phyloP scores from a whole-genome alignment of 2,888 invertebrate species.

The Brachylomia viminalis region DNA sequence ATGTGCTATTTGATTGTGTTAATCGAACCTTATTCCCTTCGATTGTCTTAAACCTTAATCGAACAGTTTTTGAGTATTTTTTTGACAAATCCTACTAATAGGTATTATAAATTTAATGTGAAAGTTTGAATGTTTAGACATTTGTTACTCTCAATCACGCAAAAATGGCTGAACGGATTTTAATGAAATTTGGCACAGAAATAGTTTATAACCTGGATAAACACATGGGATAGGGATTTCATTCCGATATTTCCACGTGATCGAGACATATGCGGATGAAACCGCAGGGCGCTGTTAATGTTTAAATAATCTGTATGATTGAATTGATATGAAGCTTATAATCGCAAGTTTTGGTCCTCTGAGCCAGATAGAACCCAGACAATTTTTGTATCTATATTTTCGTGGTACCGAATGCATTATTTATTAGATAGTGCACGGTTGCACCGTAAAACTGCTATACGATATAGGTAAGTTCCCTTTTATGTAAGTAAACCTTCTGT shows the following conservation, averaged over 20 bases:
- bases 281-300: neutral
- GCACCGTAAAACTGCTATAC: neutral
- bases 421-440: neutral
- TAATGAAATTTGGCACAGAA: neutral
- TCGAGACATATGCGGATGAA: neutral
- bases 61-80: neutral
- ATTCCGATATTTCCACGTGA: neutral
- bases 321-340: neutral
- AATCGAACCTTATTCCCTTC: no score
- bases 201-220: neutral
- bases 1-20: neutral
- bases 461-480: neutral
- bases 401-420: neutral
- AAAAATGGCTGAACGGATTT: neutral
- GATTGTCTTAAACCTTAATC: no score
- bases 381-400: neutral
- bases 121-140: neutral
- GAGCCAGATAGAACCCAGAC: neutral
- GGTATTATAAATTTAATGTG: neutral
- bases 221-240: neutral
- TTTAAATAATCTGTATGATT: neutral
- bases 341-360: neutral
- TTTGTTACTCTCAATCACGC: neutral
- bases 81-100: neutral
- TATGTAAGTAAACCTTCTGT: conserved; percentile 42